Base-by-base conservation (phyloP, 2,888 invertebrate genomes). In the Cephus nigrinus region DNA sequence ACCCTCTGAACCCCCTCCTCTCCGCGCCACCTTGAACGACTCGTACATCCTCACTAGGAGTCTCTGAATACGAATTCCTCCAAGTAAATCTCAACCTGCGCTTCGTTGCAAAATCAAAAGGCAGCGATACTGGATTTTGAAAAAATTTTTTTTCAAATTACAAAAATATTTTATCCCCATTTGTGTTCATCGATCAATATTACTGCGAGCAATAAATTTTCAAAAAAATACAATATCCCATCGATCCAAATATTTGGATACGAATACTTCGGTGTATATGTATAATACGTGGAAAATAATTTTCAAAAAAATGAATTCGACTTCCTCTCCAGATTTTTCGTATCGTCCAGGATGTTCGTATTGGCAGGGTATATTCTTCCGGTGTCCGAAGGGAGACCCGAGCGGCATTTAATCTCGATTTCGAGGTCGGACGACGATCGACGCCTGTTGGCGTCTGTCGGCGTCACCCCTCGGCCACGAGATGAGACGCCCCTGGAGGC, bases 381-480 rank as follows among this genome's bases (percentile, higher is more conserved):
- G 55, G 55, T 55, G 55, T 55, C 55, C 55, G 23, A 55, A 55
- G 55, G 55, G 55, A 55, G 55, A 2, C 55, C 55, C 75, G 68
- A 78, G 72, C 23, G 84, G 85, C 89, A 88, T 91, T 91, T 91
- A 90, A 91, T 91, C 89, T 89, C 90, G 89, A 91, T 90, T 89
- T 89, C 87, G 86, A 76, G 36, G 78, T 55, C n/a, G 74, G 23
- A 31, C 74, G 34, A 30, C 36, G 34, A 32, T 74, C 33, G 33
- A 33, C 74, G 74, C 35, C 33, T 30, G 35, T 71, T 32, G 78
- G 73, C 55, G 78, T 75, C 68, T 72, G 36, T 31, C 72, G 55
- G 40, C 75, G 77, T 75, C 73, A 68, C 73, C 75, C 75, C 71
- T n/a, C 68, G 30, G n/a, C 75, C 68, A 36, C 75, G 33, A 11